These are phyloP conservation scores for Minunthozetes semirufus DNA, from an alignment of 2,888 invertebrate species.

Conservation along the genomic window DNA sequence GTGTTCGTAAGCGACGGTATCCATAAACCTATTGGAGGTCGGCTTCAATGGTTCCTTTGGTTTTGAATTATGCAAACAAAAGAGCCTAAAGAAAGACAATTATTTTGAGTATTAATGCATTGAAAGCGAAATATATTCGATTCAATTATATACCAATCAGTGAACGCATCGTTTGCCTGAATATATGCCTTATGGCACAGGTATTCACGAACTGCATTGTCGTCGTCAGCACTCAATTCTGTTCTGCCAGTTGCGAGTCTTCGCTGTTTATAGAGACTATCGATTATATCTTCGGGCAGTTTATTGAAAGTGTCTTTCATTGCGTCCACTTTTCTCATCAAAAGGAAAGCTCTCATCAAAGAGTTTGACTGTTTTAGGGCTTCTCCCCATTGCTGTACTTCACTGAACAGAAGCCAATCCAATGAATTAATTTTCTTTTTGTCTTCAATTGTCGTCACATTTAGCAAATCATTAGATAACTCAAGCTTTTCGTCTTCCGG, in stretches of 20 bases:
- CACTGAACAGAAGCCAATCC: constrained; percentile 72
- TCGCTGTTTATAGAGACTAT: constrained; percentile 54
- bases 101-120: background rate
- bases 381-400: constrained; percentile 64
- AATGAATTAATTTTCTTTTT: constrained; percentile 66
- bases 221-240: constrained; percentile 50
- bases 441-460: constrained; percentile 62
- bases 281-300: constrained; percentile 61
- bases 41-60: constrained; percentile 53
- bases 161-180: constrained; percentile 75
- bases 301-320: constrained; percentile 68
- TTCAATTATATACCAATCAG: constrained; percentile 62
- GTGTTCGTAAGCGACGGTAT: constrained; percentile 81
- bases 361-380: constrained; percentile 81
- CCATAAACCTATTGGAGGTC: constrained; percentile 61
- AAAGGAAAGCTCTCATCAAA: constrained; percentile 57
- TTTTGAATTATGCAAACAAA: constrained; percentile 68
- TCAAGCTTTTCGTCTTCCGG: background rate
- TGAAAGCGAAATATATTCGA: background rate
- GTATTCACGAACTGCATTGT: constrained; percentile 66
- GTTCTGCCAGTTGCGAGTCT: constrained; percentile 48
- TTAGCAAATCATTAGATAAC: constrained; percentile 45
- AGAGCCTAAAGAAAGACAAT: constrained; percentile 48
- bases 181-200: constrained; percentile 80
- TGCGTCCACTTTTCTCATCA: constrained; percentile 71